A percentile compares a stretch with the other conserved stretches of the same genome.
Evolutionary conservation across 2,888 invertebrate species (phyloP).

Genomic region (Ophion ventricosus): DNA sequence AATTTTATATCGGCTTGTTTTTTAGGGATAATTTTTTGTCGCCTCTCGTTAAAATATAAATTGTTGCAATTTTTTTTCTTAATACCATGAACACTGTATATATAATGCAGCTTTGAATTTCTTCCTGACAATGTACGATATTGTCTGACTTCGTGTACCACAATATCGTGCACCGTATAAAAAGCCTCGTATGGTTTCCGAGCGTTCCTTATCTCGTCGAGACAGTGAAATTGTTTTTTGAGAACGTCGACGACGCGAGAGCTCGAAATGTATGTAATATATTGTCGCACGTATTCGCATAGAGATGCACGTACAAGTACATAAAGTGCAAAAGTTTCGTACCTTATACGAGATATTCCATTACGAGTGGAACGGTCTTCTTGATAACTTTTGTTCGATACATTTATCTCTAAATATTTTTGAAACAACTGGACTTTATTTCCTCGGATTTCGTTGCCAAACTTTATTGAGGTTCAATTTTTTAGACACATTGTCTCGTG

Average conservation of each 20-base stretch:
- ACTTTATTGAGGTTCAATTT: too few relatives aligned
- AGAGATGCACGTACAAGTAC: not conserved
- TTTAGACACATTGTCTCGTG: too few relatives aligned
- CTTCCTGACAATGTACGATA: not conserved
- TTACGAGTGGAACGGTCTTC: not conserved
- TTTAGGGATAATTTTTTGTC: not conserved
- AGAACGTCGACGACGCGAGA: not conserved
- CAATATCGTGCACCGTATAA: not conserved
- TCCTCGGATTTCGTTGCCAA: not conserved
- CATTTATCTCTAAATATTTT: not conserved
- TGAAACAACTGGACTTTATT: not conserved
- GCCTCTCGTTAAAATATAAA: not conserved
- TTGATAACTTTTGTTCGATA: not conserved
- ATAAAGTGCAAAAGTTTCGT: not conserved
- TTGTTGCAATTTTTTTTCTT: slow-evolving; percentile 9
- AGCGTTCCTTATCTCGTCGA: slow-evolving; percentile 17
- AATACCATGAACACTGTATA: not conserved
- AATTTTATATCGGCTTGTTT: not conserved
- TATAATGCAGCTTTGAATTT: not conserved
- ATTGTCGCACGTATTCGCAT: not conserved
- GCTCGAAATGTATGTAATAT: not conserved
- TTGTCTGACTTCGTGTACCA: slow-evolving; percentile 6
- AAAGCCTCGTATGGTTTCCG: slow-evolving; percentile 8
- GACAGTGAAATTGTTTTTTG: slow-evolving; percentile 41
- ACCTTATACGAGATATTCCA: not conserved